Percentiles rank a stretch among this genome's conserved stretches.
Conservation (phyloP, 2,113 vertebrate species). For the Opisthocomus hoazin region DNA sequence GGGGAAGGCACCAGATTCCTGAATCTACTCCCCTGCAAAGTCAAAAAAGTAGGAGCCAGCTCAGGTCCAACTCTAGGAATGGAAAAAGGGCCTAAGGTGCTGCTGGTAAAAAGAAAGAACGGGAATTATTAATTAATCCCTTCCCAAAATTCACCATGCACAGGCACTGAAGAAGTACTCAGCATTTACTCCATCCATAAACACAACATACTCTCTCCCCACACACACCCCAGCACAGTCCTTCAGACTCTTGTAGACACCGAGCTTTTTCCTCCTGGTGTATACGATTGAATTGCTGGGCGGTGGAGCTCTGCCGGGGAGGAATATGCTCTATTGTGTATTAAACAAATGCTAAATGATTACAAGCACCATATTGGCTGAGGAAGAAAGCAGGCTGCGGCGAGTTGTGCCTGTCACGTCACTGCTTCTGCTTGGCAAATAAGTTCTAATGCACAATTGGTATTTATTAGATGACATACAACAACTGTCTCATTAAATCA, state of each 20-base stretch:
- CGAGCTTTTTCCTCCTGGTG: background rate
- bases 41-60: background rate
- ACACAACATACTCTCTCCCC: too few relatives aligned
- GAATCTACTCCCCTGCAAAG: background rate
- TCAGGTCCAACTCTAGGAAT: background rate
- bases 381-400: background rate
- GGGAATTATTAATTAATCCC: background rate
- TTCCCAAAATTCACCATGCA: background rate
- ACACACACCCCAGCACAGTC: accelerated
- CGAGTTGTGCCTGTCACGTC: background rate
- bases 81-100: too few relatives aligned
- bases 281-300: background rate
- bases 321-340: background rate
- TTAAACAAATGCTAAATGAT: background rate
- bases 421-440: background rate
- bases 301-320: background rate
- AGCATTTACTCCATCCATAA: background rate
- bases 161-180: background rate
- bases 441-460: background rate
- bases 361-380: background rate
- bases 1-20: background rate
- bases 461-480: conserved; percentile 59
- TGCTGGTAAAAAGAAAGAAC: background rate
- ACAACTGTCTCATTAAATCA: conserved; percentile 59
- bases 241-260: background rate